Evolutionary conservation across 1,140 invertebrate species (phyloP), one percentile per base, ranked within the genome.

Genomic region (Trichonephila clavipes): DNA sequence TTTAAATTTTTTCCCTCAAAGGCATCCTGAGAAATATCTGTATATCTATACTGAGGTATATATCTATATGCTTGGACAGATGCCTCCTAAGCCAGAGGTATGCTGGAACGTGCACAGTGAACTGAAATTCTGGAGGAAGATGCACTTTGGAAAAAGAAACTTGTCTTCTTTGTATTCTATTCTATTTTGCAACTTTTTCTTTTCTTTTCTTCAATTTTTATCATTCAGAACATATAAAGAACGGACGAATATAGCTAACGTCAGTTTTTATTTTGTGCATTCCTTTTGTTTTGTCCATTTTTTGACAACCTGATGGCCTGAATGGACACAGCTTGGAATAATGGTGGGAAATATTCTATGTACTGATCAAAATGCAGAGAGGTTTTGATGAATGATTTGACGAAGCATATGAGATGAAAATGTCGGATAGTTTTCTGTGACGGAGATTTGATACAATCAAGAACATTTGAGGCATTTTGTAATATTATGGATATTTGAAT

Each of bases 51-150:
- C 28, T 19, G 28, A 72, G 21, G 16, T 69, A 62, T 62, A 61
- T 64, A 34, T 87, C 58, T 64, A 64, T 64, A 64, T 12, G 18
- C 8, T 8, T 62, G n/a, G 44, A 51, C 61, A 87, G 28, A 87
- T 44, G 64, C 64, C 87, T 88, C 28, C 19, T n/a, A 88, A 61
- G 64, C 69, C 87, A 51, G n/a, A 72, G 21, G 40, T 14, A 51
- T 69, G 64, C 21, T 58, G 21, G 66, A 51, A 88, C 64, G 87
- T 88, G 86, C 87, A 51, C 34, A 7, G 87, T 14, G 87, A 88
- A 72, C 64, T 40, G 44, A 88, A 88, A 88, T 72, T 59, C 40
- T 51, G 87, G 51, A 88, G 69, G 87, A 44, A 88, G 87, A 88
- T 58, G 87, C 87, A 88, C 59, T 88, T 88, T 88, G 87, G 28